A percentile compares a stretch with the other conserved stretches of the same genome.
phyloP scores from a whole-genome alignment of 2,113 vertebrate species.

The Perca flavescens region DNA sequence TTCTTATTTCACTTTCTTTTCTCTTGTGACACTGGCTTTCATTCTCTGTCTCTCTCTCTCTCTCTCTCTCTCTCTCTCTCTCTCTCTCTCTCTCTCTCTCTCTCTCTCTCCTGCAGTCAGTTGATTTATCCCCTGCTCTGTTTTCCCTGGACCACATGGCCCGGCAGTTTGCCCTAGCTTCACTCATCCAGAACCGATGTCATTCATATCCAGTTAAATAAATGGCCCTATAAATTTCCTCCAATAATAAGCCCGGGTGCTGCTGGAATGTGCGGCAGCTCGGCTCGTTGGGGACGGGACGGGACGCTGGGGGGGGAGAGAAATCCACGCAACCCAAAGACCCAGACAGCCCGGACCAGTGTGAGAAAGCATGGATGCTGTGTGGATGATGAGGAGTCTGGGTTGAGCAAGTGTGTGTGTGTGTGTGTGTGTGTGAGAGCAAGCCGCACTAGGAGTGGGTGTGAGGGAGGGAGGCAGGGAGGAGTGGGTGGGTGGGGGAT shows the following conservation, averaged over 20 bases:
- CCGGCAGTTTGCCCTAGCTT: constrained; percentile 86
- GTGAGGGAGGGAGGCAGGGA: constrained; percentile 48
- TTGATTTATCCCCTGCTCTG: constrained; percentile 94
- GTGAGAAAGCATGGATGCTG: constrained; percentile 84
- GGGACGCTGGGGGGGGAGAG: constrained; percentile 5
- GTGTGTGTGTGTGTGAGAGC: constrained; percentile 21
- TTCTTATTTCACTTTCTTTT: constrained; percentile 11
- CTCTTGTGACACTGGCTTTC: constrained; percentile 9
- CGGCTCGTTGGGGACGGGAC: constrained; percentile 58
- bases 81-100: constrained; percentile 11
- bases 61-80: constrained; percentile 3
- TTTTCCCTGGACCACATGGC: constrained; percentile 91
- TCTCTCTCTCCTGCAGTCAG: constrained; percentile 18
- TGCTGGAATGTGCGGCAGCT: constrained; percentile 87
- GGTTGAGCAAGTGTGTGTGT: constrained; percentile 27
- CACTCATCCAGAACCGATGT: constrained; percentile 92
- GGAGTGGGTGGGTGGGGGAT: constrained; percentile 49
- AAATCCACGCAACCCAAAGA: constrained; percentile 72
- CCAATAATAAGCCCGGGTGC: constrained; percentile 90
- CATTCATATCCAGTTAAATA: constrained; percentile 92
- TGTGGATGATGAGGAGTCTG: constrained; percentile 54
- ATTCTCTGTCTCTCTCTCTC: constrained; percentile 2
- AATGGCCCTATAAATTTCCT: constrained; percentile 94
- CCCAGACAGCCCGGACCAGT: constrained; percentile 78
- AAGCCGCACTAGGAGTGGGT: constrained; percentile 76